Conservation (phyloP, 2,888 invertebrate genomes). For the Papilio protenor region DNA sequence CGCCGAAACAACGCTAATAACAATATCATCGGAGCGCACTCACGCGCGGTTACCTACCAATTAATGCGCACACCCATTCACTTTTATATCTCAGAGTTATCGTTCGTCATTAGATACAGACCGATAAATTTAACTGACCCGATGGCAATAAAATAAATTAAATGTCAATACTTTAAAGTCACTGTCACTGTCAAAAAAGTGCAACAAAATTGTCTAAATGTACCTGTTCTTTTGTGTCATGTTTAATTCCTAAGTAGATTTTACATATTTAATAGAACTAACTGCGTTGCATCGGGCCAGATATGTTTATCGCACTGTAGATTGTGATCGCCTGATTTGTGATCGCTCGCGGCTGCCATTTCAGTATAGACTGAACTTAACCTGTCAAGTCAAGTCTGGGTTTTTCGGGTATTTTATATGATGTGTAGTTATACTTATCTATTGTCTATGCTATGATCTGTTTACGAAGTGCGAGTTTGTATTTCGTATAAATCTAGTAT, state of each 20-base stretch:
- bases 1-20: constrained; percentile 54
- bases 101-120: constrained; percentile 35
- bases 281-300: not conserved
- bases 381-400: constrained; percentile 32
- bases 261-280: too few species aligned
- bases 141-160: not conserved
- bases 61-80: constrained; percentile 57
- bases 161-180: not conserved
- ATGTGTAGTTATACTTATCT: constrained; percentile 12
- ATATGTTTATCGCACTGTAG: not conserved
- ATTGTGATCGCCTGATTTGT: constrained; percentile 37
- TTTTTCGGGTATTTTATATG: constrained; percentile 26
- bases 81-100: constrained; percentile 49
- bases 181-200: not conserved
- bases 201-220: not conserved
- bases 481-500: not conserved
- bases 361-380: constrained; percentile 25
- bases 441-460: constrained; percentile 2
- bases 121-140: not conserved
- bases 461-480: not conserved
- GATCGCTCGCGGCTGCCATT: constrained; percentile 30
- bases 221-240: not conserved
- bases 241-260: not conserved
- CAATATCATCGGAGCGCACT: constrained; percentile 55
- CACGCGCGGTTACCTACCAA: constrained; percentile 65